A percentile compares a stretch with the other conserved stretches of the same genome.
Conservation (phyloP, 2,888 invertebrate species). For the Trichogramma evanescens region DNA sequence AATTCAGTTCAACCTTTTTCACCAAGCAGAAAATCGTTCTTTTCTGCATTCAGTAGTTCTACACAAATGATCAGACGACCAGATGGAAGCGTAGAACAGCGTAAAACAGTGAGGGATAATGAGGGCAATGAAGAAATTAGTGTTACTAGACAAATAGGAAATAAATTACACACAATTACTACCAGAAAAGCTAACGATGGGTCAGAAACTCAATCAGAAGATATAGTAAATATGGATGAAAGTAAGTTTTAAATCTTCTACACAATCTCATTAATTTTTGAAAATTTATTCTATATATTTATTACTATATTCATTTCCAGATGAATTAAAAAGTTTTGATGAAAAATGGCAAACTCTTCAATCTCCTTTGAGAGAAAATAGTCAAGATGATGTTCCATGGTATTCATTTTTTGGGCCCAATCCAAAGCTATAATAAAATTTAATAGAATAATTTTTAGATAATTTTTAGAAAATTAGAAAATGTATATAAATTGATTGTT, state of each 20-base stretch:
- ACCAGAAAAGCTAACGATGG: constrained; percentile 38
- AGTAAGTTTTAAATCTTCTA: constrained; percentile 28
- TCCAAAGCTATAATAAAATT: constrained; percentile 35
- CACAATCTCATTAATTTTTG: not conserved
- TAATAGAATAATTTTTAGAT: not conserved
- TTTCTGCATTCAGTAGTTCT: constrained; percentile 48
- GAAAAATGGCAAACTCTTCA: constrained; percentile 25
- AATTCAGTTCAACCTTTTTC: constrained; percentile 34
- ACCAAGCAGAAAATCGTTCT: constrained; percentile 29
- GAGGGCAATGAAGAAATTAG: constrained; percentile 56
- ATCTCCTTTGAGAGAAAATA: constrained; percentile 11
- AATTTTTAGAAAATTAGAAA: constrained; percentile 10
- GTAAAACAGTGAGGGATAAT: constrained; percentile 52
- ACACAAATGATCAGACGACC: constrained; percentile 51
- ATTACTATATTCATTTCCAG: constrained; percentile 24
- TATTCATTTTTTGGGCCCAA: constrained; percentile 37
- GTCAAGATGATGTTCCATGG: constrained; percentile 33
- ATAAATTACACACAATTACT: constrained; percentile 37
- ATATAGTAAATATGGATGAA: constrained; percentile 38
- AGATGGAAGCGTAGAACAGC: constrained; percentile 56
- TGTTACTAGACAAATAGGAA: constrained; percentile 45
- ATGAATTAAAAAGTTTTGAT: constrained; percentile 30
- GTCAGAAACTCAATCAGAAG: constrained; percentile 36
- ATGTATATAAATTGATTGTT: constrained; percentile 10
- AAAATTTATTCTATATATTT: not conserved